These are phyloP conservation scores for Mechanitis mazaeus DNA, from an alignment of 2,888 invertebrate species.

Conservation along the genomic window DNA sequence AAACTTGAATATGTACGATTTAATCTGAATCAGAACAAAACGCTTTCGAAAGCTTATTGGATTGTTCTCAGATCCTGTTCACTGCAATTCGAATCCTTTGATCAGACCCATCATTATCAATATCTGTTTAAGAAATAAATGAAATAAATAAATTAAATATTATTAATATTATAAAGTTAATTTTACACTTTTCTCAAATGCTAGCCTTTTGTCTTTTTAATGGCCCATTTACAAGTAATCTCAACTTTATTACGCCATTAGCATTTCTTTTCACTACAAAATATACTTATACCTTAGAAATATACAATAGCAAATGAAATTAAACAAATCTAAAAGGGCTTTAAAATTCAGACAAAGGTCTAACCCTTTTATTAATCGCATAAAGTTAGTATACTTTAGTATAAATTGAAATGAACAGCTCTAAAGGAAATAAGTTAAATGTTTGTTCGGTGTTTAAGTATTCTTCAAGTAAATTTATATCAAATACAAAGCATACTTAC, in stretches of 20 bases:
- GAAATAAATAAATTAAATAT: not conserved
- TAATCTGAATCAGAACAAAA: constrained; percentile 31
- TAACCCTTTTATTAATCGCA: constrained; percentile 12
- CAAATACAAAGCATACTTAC: too few relatives aligned
- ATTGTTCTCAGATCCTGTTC: constrained; percentile 32
- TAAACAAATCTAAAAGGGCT: not conserved
- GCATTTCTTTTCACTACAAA: constrained; percentile 27
- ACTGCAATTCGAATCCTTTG: constrained; percentile 25
- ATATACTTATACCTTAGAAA: constrained; percentile 16
- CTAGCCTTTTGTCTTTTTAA: constrained; percentile 31
- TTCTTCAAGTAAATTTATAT: not conserved
- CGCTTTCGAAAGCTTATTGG: constrained; percentile 31
- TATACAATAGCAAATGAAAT: constrained; percentile 5
- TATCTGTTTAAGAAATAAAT: constrained; percentile 8
- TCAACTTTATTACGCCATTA: constrained; percentile 31
- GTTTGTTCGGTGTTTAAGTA: not conserved
- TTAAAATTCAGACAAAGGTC: not conserved
- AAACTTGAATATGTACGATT: constrained; percentile 31
- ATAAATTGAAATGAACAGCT: constrained; percentile 1
- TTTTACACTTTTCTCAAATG: constrained; percentile 23
- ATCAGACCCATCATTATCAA: constrained; percentile 25
- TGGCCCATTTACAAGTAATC: constrained; percentile 31
- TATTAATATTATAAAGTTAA: constrained; percentile 12
- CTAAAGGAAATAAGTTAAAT: constrained; percentile 3
- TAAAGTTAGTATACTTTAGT: constrained; percentile 11